phyloP scores from a whole-genome alignment of 2,888 invertebrate species.

The Lasioglossum zephyrum region DNA sequence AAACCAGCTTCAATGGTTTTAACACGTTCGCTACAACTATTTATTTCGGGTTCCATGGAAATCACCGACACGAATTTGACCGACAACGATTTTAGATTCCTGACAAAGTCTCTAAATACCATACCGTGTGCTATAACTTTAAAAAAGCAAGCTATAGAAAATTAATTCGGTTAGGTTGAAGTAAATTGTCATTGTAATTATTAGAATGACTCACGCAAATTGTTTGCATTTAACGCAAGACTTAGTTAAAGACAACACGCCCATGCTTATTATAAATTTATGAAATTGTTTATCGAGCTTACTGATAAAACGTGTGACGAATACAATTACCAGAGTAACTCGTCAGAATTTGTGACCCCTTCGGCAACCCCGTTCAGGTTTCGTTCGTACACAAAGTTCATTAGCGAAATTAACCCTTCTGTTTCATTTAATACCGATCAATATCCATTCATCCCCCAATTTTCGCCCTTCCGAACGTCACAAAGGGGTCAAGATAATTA shows the following conservation, averaged over 20 bases:
- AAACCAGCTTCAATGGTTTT: not conserved
- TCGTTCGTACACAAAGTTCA: not conserved
- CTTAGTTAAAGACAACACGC: too few species aligned
- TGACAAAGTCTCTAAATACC: too few species aligned
- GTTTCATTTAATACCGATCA: constrained; percentile 5
- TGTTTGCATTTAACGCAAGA: too few species aligned
- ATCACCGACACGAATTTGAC: too few species aligned
- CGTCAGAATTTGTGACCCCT: not conserved
- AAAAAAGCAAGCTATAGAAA: not conserved
- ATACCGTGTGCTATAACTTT: too few species aligned
- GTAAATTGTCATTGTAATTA: not conserved
- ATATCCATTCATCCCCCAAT: constrained; percentile 13
- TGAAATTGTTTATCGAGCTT: too few species aligned
- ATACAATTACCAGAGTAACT: not conserved
- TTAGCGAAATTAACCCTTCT: constrained; percentile 22
- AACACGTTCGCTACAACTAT: not conserved
- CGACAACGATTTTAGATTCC: too few species aligned
- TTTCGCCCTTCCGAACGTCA: not conserved
- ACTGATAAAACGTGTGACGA: not conserved
- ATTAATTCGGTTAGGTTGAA: not conserved
- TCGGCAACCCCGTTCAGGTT: not conserved
- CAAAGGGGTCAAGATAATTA: constrained; percentile 12
- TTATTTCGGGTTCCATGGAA: too few species aligned
- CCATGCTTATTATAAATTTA: too few species aligned
- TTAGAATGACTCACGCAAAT: too few species aligned